Evolutionary conservation across 2,888 invertebrate genomes (phyloP), one percentile per base, ranked within the genome.

Genomic region (Andrena bucephala): DNA sequence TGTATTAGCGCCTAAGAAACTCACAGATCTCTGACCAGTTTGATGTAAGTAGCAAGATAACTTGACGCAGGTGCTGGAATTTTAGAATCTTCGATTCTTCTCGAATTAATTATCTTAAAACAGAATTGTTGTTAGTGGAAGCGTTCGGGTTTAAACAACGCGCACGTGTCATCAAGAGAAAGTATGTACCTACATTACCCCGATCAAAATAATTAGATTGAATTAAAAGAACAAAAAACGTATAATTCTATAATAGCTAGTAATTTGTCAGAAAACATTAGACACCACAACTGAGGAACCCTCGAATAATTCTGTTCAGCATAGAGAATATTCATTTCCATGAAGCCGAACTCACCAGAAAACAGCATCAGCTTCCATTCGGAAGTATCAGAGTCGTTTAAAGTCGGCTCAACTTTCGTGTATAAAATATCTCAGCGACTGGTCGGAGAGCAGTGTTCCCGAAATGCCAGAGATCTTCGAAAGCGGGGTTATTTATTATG

Each of bases 401-500:
- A 52, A 70, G 54, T 42, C 27, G 31, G 16, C 50, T 7, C 20
- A 52, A 24, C 20, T 67, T 33, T 20, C 60, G 36, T 20, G 33
- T 33, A 79, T 77, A 79, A 54, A 78, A 68, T 68, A 78, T 31
- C 36, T n/a, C 6, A 6, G 42, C 24, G n/a, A 16, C 3, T 5
- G 13, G 62, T 29, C 27, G 7, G 60, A 36, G 48, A 24, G 16
- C 54, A 13, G 33, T 24, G 74, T 81, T 62, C 60, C 66, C 52
- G 57, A 81, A 73, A 69, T 65, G 52, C 59, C 57, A 13, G 31
- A 24, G 74, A 73, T 81, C 73, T 77, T 83, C 74, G 66, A 68
- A 74, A 73, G 42, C 66, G 42, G 42, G 83, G 83, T 77, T 83
- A 83, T 81, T 90, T 88, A 87, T 86, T 91, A 91, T 90, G 90